These are phyloP conservation scores for Motacilla alba DNA, from an alignment of 2,113 vertebrate genomes.

Conservation along the genomic window DNA sequence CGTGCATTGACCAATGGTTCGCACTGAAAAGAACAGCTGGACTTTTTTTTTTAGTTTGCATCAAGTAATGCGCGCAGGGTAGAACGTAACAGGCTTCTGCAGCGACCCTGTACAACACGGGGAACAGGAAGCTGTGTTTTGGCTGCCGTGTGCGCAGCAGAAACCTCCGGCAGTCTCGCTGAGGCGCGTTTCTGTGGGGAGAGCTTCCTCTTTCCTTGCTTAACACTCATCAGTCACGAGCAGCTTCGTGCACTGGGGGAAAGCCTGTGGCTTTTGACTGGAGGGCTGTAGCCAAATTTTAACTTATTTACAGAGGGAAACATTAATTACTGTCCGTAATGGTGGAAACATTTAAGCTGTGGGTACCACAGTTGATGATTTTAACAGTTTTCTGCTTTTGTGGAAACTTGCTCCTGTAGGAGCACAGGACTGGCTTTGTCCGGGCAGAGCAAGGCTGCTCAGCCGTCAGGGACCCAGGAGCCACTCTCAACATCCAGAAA, in stretches of 20 bases:
- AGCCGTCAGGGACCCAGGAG: rapidly evolving
- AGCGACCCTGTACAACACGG: rapidly evolving
- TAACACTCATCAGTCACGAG: rapidly evolving
- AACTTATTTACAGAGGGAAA: not conserved
- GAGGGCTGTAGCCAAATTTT: not conserved
- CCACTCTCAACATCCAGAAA: not conserved
- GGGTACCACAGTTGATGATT: not conserved
- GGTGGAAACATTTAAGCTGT: not conserved
- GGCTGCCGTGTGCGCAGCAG: rapidly evolving
- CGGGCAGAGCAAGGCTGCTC: rapidly evolving
- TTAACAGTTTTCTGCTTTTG: not conserved
- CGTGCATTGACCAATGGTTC: not conserved
- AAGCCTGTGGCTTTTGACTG: not conserved
- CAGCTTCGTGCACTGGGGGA: rapidly evolving
- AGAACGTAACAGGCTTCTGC: rapidly evolving
- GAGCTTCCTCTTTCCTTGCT: not conserved
- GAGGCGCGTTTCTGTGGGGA: rapidly evolving
- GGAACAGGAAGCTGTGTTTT: not conserved
- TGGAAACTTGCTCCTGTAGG: not conserved
- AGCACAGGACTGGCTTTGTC: not conserved
- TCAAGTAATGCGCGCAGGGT: rapidly evolving
- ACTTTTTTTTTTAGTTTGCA: rapidly evolving
- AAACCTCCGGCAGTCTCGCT: not conserved
- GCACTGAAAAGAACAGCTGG: rapidly evolving
- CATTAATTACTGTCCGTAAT: not conserved